A percentile compares a stretch with the other conserved stretches of the same genome.
phyloP scores from a whole-genome alignment of 2,797 vertebrate genomes.

The Siniperca undulata region DNA sequence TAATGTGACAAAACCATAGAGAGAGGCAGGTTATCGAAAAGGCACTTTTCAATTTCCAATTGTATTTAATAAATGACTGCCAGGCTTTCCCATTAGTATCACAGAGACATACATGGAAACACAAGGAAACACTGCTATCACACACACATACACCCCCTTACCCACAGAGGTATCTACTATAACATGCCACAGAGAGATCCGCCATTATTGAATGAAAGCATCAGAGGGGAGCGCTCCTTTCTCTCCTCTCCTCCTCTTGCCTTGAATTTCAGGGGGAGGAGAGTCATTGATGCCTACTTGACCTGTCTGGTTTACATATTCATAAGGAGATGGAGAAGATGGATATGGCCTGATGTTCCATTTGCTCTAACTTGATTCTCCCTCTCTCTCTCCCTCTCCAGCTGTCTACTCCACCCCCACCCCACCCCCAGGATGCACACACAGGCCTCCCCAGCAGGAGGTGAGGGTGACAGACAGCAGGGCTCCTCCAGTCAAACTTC shows the following conservation, averaged over 20 bases:
- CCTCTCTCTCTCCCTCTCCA: slow-evolving; percentile 41
- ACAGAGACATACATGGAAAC: slow-evolving; percentile 1
- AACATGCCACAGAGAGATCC: slow-evolving; percentile 68
- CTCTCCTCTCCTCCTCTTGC: slow-evolving; percentile 46
- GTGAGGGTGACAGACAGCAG: slow-evolving; percentile 75
- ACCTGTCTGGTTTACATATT: slow-evolving; percentile 85
- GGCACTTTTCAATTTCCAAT: slow-evolving; percentile 77
- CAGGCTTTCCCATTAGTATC: slow-evolving; percentile 72
- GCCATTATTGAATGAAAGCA: slow-evolving; percentile 67
- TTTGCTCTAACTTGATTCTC: slow-evolving; percentile 66
- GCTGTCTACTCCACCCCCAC: slow-evolving; percentile 53
- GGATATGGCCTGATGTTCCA: slow-evolving; percentile 68
- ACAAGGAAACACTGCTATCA: not conserved
- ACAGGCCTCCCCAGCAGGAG: slow-evolving; percentile 76
- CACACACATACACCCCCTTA: slow-evolving; percentile 28
- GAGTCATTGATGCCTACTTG: slow-evolving; percentile 81
- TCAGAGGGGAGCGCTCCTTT: slow-evolving; percentile 44
- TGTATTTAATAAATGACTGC: slow-evolving; percentile 78
- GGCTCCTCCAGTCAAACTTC: slow-evolving; percentile 66
- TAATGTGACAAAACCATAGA: slow-evolving; percentile 78
- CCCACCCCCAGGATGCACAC: slow-evolving; percentile 48
- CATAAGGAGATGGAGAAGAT: slow-evolving; percentile 79
- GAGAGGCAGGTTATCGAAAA: slow-evolving; percentile 74
- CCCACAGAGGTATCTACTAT: slow-evolving; percentile 33
- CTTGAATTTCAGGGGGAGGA: slow-evolving; percentile 65